Base-by-base conservation (phyloP, 2,888 invertebrate genomes). In the Torymus auratus region DNA sequence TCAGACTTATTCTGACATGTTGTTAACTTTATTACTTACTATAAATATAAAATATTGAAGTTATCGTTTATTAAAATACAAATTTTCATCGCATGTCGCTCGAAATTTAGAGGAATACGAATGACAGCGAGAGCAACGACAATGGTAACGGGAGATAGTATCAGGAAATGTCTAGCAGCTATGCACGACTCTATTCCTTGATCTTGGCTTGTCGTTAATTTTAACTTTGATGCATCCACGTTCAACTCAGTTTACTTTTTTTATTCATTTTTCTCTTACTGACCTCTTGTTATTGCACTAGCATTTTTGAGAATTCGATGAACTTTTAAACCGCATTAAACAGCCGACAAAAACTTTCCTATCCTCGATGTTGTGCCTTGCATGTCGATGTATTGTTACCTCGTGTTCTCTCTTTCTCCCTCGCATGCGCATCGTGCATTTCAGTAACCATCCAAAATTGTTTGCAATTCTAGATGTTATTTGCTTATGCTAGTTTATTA, bases 111-210 rank as follows among this genome's bases (percentile, higher is more conserved):
- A 86, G 85, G 85, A 85, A 85, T 85, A 85, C 85, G 83, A 86
- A 86, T 86, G 87, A 87, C 86, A 86, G 84, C 86, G 87, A 87
- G 87, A 86, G 84, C 86, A 86, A 86, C 86, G 87, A 86, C 84
- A 86, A 87, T 85, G 87, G 87, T 87, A 86, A 87, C 85, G 85
- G 86, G 85, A 85, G 85, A 85, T 83, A 82, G 85, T 83, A 84
- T 83, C 83, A 85, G 84, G 84, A 85, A 83, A 85, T 86, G 80
- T 84, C 85, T 85, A 84, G 85, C 84, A 85, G 81, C 84, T 83
- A 72, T 85, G 86, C 85, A 86, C 84, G 84, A 82, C 70, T 80
- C 81, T 82, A 67, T 80, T 67, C 62, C 14, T 11, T 56, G 80
- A n/a, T 74, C 52, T 80, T 64, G 23, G 65, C 62, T 81, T 67